Base-by-base conservation (phyloP, 2,888 invertebrate genomes). In the Agapetus fuscipes region DNA sequence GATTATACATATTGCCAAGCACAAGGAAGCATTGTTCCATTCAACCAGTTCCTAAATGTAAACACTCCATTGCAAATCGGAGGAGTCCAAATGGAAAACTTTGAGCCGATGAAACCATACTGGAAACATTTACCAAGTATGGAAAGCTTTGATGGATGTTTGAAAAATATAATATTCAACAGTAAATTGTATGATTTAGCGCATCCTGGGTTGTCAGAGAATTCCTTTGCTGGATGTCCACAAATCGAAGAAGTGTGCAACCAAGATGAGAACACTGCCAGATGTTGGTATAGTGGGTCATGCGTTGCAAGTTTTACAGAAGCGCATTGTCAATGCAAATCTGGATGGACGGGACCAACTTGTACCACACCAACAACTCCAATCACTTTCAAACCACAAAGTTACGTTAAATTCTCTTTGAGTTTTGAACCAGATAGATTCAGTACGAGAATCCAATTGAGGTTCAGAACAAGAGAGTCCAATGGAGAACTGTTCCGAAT, bases 41-140 rank as follows among this genome's bases (percentile, higher is more conserved):
- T 94, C 63, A 94, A 88, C 58, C 91, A 93, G 63, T 95, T 91
- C 61, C 72, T 97, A 34, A 96, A 96, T 64, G 89, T 96, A 0
- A 94, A 95, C 62, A 81, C 91, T 0, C 93, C 95, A 0, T 67
- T 97, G 34, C 96, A 97, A 71, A 77, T 98, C 42, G 97, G 97
- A 37, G 95, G 94, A 7, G 66, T 91, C 12, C 89, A 87, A 54
- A 82, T 89, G 24, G 85, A 91, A 54, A 86, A 89, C 53, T 87
- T 90, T 54, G 89, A 90, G 54, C 87, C 87, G 1, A 80, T 83
- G 1, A 79, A 84, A 50, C 90, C 88, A 60, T 82, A 83, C 53
- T 91, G 91, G 91, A 85, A 87, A 51, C 84, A 86, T 51, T 84
- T 86, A 74, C 90, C 90, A 1, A 82, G 83, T 26, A 85, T 86